Conservation (phyloP, 2,113 vertebrate species). For the human (Homo sapiens) region GRCh38 chr9:82831501-82832000, state of each 20-base stretch:
- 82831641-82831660: not conserved
- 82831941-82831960: not conserved
- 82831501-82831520: not conserved
- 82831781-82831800: slow-evolving; percentile 10
- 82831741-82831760: slow-evolving; percentile 13
- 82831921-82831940: not conserved
- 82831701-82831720: slow-evolving; percentile 33
- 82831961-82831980: not conserved
- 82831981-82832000: not conserved
- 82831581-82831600: slow-evolving; percentile 2
- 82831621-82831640: not conserved
- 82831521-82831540: not conserved
- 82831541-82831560: not conserved
- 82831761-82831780: slow-evolving; percentile 11
- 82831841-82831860: slow-evolving; percentile 7
- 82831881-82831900: not conserved
- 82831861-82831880: not conserved
- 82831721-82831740: not conserved
- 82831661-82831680: not conserved
- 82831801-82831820: slow-evolving; percentile 42
- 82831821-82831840: not conserved
- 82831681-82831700: not conserved
- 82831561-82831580: not conserved
- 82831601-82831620: not conserved
- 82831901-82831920: not conserved